Base-by-base conservation (phyloP, 1,140 invertebrate species). In the Apis mellifera region DNA sequence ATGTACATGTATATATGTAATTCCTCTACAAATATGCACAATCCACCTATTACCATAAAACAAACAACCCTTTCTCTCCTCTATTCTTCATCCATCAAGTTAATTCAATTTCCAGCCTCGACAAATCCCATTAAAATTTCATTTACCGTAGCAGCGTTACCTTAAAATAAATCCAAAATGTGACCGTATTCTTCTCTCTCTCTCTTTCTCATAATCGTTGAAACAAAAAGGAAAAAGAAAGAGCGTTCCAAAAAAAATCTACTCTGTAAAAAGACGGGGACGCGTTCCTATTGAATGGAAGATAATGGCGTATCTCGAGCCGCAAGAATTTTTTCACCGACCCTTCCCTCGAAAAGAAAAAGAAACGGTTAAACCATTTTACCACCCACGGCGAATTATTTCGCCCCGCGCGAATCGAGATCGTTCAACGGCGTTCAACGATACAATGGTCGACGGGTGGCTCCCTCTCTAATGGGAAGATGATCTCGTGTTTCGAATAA, bases 401-500 rank as follows among this genome's bases (percentile, higher is more conserved):
- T 72, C n/a, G 19, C 60, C 23, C 54, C 17, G 13, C 19, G 19
- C 32, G 26, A 21, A 55, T 52, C 26, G 26, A 32, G 64, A 66
- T 42, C 50, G 50, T 48, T 13, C 60, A 12, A 17, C n/a, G 2
- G 13, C 15, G n/a, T n/a, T n/a, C n/a, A 7, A 42, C 19, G 4
- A 50, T 42, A 70, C 66, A 71, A 71, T 78, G 42, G 42, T 52
- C 19, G 32, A 3, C 11, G 26, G 15, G 48, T 60, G 42, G 42
- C 66, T 42, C 23, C 54, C 17, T 13, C 65, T 52, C 55, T 78
- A 62, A 78, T 72, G 77, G 77, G 68, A 78, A 72, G 55, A 78
- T 23, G 57, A 17, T n/a, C 68, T 59, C 77, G 68, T 52, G 77
- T 78, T 78, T 78, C 55, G 68, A 78, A 72, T 72, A 78, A 78